phyloP scores from a whole-genome alignment of 2,888 invertebrate genomes.

The Dendrolimus houi region DNA sequence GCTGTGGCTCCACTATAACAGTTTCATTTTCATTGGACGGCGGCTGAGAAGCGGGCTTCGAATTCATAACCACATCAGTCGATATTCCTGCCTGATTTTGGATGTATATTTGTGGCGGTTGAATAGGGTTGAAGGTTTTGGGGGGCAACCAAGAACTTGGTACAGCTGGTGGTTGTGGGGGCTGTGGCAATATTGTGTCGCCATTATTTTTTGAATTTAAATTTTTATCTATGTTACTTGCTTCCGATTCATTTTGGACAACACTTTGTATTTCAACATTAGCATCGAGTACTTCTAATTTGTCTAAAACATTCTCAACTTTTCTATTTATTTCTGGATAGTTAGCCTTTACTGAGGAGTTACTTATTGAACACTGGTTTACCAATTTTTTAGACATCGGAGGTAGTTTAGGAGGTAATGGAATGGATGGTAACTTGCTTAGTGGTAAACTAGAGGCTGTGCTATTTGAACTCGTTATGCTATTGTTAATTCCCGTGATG shows the following conservation, averaged over 20 bases:
- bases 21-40: slow-evolving; percentile 24
- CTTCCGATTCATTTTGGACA: slow-evolving; percentile 16
- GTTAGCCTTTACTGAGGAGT: no score
- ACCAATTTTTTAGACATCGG: slow-evolving; percentile 24
- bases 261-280: slow-evolving; percentile 11
- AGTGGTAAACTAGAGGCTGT: slow-evolving; percentile 38
- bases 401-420: slow-evolving; percentile 34
- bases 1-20: slow-evolving; percentile 41
- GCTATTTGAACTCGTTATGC: slow-evolving; percentile 11
- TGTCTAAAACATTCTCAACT: neutral
- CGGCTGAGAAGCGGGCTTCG: slow-evolving; percentile 30
- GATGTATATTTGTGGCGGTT: slow-evolving; percentile 49
- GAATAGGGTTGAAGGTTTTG: slow-evolving; percentile 28
- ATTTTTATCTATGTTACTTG: slow-evolving; percentile 7
- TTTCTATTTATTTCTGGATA: neutral
- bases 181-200: slow-evolving; percentile 21
- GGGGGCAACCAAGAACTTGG: slow-evolving; percentile 57
- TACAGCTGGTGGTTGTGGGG: slow-evolving; percentile 57
- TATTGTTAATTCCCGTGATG: neutral
- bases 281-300: neutral
- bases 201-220: neutral
- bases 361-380: slow-evolving; percentile 11
- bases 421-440: slow-evolving; percentile 55
- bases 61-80: slow-evolving; percentile 29
- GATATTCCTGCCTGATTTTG: slow-evolving; percentile 41